Evolutionary conservation across 1,140 invertebrate genomes (phyloP).

Genomic region (Mactra quadrangularis): DNA sequence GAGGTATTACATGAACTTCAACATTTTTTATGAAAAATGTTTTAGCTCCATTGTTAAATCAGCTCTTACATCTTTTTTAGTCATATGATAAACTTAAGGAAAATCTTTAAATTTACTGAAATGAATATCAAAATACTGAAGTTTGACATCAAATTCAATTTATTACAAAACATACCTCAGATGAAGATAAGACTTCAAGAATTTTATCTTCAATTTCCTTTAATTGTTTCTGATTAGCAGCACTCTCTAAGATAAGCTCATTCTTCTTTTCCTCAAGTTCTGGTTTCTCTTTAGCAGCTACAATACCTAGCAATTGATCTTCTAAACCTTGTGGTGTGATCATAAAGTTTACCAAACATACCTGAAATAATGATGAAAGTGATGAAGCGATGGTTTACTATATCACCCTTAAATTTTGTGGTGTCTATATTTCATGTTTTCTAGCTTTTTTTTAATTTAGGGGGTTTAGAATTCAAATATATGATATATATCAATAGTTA

Average conservation of each 20-base stretch:
- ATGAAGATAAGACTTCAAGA: conserved; percentile 90
- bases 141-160: too few species aligned
- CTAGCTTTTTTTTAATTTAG: not conserved
- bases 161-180: conserved; percentile 91
- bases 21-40: too few species aligned
- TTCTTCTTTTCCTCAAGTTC: conserved; percentile 84
- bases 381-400: not conserved
- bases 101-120: too few species aligned
- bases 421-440: not conserved
- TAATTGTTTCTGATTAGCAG: conserved; percentile 86
- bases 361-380: conserved; percentile 75
- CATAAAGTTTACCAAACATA: conserved; percentile 84
- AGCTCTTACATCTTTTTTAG: too few species aligned
- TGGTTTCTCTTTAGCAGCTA: conserved; percentile 84
- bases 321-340: conserved; percentile 84
- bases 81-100: too few species aligned
- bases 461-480: not conserved
- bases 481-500: too few species aligned
- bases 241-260: conserved; percentile 82
- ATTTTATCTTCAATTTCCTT: conserved; percentile 98
- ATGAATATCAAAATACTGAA: too few species aligned
- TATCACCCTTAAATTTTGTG: too few species aligned
- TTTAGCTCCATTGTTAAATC: too few species aligned
- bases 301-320: conserved; percentile 84
- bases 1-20: too few species aligned